phyloP scores from a whole-genome alignment of 2,888 invertebrate genomes.

The Entomobrya multifasciata region DNA sequence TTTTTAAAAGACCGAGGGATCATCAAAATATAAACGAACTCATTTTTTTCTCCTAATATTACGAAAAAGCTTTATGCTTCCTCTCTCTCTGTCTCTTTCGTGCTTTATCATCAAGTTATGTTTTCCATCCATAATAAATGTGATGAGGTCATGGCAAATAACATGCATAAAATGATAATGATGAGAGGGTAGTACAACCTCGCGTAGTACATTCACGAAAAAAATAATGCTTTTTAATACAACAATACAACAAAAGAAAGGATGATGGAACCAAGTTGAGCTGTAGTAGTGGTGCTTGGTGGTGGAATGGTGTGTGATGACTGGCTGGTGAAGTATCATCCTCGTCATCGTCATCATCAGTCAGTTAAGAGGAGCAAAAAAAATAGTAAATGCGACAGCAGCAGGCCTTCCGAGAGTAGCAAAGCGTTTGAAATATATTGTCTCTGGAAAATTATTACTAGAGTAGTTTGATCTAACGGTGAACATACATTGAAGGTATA shows the following conservation, averaged over 20 bases:
- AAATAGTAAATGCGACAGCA: not conserved
- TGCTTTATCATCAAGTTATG: constrained; percentile 7
- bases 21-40: constrained; percentile 40
- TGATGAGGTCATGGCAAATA: constrained; percentile 67
- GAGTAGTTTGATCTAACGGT: too few species aligned
- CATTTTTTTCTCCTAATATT: constrained; percentile 20
- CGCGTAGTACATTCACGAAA: constrained; percentile 5
- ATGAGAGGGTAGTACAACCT: constrained; percentile 54
- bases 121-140: constrained; percentile 56
- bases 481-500: constrained; percentile 32
- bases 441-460: constrained; percentile 6
- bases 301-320: not conserved
- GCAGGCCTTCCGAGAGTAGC: not conserved
- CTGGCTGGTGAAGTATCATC: constrained; percentile 42
- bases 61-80: too few species aligned
- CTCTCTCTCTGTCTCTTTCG: not conserved
- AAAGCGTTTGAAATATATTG: constrained; percentile 8
- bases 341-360: constrained; percentile 1
- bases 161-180: constrained; percentile 64
- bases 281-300: not conserved
- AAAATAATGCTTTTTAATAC: constrained; percentile 47
- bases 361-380: not conserved
- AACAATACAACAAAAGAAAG: constrained; percentile 54
- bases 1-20: not conserved
- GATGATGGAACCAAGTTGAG: not conserved